A percentile compares a stretch with the other conserved stretches of the same genome.
Conservation (phyloP, 2,113 vertebrate genomes). For the Peromyscus californicus region DNA sequence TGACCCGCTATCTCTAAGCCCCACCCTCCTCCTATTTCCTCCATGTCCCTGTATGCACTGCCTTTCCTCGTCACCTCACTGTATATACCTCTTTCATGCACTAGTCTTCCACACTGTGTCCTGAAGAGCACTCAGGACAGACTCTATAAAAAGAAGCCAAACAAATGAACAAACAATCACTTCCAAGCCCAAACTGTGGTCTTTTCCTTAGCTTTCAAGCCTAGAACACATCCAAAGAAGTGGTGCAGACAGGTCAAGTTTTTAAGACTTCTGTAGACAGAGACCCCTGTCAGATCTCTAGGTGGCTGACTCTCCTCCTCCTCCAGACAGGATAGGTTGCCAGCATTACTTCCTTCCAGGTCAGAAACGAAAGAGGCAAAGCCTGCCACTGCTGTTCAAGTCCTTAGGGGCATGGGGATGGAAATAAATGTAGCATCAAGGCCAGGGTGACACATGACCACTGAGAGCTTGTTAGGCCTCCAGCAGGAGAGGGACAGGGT, state of each 20-base stretch:
- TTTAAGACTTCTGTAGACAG: not conserved
- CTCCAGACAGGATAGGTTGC: not conserved
- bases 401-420: not conserved
- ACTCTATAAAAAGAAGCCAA: not conserved
- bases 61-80: not conserved
- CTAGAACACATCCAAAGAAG: not conserved
- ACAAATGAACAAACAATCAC: not conserved
- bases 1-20: not conserved
- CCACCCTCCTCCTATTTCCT: not conserved
- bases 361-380: not conserved
- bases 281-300: not conserved
- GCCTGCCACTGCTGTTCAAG: not conserved
- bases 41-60: not conserved
- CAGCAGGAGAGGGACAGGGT: not conserved
- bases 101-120: not conserved
- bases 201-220: not conserved
- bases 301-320: not conserved
- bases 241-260: not conserved
- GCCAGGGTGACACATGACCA: not conserved
- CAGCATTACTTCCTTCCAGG: not conserved
- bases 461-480: not conserved
- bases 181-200: not conserved
- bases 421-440: not conserved
- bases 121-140: not conserved
- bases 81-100: not conserved